Evolutionary conservation across 2,888 invertebrate species (phyloP).

Genomic region (Elgonia sp.): DNA sequence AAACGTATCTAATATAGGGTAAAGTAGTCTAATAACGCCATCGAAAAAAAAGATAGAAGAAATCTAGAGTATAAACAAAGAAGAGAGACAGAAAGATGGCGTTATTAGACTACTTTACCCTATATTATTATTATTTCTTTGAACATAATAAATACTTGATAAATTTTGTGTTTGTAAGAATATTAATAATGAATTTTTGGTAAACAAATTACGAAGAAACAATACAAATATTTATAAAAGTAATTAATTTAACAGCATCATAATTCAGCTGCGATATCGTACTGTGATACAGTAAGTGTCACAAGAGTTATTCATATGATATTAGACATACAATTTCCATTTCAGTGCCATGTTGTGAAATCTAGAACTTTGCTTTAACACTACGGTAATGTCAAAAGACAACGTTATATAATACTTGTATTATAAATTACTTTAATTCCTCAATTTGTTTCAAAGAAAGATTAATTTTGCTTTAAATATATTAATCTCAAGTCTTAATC

Average conservation of each 20-base stretch:
- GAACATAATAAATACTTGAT: no score
- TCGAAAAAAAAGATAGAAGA: no score
- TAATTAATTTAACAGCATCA: slow-evolving; percentile 33
- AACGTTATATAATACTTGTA: slow-evolving; percentile 41
- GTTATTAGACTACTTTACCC: no score
- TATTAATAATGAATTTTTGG: no score
- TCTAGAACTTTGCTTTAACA: slow-evolving; percentile 69
- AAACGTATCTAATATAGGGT: no score
- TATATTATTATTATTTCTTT: no score
- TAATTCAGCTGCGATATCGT: slow-evolving; percentile 34
- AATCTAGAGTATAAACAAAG: no score
- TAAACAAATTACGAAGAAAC: not conserved
- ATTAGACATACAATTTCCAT: slow-evolving; percentile 68
- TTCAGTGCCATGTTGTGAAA: slow-evolving; percentile 63
- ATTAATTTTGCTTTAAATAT: no score
- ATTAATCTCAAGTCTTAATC: no score
- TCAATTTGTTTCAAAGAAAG: slow-evolving; percentile 15
- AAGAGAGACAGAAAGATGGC: no score
- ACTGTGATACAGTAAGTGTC: slow-evolving; percentile 41
- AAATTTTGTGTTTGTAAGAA: no score
- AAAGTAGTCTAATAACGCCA: no score
- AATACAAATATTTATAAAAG: slow-evolving; percentile 24
- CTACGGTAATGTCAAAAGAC: slow-evolving; percentile 59
- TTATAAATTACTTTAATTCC: slow-evolving; percentile 45
- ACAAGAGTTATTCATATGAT: slow-evolving; percentile 59